Percentiles rank a stretch among this genome's conserved stretches.
These are phyloP conservation scores for Bos indicus DNA, from an alignment of 2,113 vertebrate species.

Conservation along the genomic window DNA sequence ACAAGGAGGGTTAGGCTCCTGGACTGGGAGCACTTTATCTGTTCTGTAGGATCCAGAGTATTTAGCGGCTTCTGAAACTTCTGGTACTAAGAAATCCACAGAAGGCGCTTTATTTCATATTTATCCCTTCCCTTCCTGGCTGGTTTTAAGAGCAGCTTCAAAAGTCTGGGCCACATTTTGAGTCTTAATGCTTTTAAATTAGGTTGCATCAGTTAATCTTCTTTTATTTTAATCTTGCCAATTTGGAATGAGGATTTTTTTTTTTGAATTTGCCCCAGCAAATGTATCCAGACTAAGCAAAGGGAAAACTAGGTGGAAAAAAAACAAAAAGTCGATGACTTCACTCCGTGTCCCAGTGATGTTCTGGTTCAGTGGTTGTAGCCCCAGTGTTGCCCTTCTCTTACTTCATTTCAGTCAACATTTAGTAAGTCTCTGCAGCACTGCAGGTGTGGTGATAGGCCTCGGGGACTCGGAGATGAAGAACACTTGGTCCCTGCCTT, in stretches of 20 bases:
- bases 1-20: background rate
- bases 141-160: slow-evolving; percentile 36
- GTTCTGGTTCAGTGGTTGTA: background rate
- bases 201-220: slow-evolving; percentile 59
- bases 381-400: background rate
- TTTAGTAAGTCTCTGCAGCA: background rate
- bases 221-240: slow-evolving; percentile 73
- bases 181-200: slow-evolving; percentile 53
- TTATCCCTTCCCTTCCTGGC: slow-evolving; percentile 23
- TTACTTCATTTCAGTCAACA: background rate
- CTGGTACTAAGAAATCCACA: background rate
- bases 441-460: background rate
- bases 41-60: background rate
- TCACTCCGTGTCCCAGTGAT: background rate
- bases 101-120: background rate
- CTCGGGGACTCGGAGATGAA: background rate
- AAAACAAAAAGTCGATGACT: background rate
- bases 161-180: slow-evolving; percentile 32
- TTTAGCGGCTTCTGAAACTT: background rate
- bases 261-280: slow-evolving; percentile 17
- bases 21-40: background rate
- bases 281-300: background rate
- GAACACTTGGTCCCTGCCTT: background rate
- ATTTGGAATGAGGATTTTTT: slow-evolving; percentile 54
- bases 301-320: background rate